Evolutionary conservation across 2,888 invertebrate species (phyloP).

Genomic region (Gymnocheta viridis): DNA sequence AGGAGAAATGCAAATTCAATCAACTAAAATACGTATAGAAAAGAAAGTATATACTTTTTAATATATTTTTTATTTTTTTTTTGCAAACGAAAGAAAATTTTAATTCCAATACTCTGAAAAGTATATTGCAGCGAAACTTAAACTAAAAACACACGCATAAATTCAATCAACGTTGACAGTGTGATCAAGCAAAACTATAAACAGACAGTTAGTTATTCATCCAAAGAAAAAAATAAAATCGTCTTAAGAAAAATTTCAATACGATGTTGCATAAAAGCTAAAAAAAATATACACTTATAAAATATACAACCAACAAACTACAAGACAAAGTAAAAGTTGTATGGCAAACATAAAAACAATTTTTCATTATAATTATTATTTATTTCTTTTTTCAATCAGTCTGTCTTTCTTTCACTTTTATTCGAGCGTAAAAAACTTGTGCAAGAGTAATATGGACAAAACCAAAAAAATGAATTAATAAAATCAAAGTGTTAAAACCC

Average conservation of each 20-base stretch:
- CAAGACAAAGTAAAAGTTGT: conserved; percentile 64
- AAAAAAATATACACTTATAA: background rate
- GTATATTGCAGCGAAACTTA: conserved; percentile 22
- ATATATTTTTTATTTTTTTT: conserved; percentile 40
- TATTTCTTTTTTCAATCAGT: background rate
- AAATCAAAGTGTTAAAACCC: conserved; percentile 33
- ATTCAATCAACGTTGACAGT: conserved; percentile 66
- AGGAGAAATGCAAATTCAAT: conserved; percentile 66
- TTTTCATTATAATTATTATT: conserved; percentile 56
- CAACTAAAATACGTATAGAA: conserved; percentile 46
- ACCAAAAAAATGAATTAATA: too few relatives aligned
- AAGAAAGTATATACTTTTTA: too few relatives aligned
- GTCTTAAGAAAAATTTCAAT: conserved; percentile 46
- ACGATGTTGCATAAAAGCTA: conserved; percentile 18
- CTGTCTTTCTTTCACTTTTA: conserved; percentile 58
- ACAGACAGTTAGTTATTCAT: too few relatives aligned
- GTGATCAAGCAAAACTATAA: conserved; percentile 51
- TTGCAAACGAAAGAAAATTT: conserved; percentile 50
- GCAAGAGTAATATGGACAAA: conserved; percentile 9
- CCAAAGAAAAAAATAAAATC: conserved; percentile 9
- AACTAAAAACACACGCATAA: conserved; percentile 46
- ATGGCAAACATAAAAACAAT: conserved; percentile 27
- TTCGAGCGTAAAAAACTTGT: conserved; percentile 12
- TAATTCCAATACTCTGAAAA: conserved; percentile 14
- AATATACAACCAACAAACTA: background rate